Evolutionary conservation across 2,113 vertebrate genomes (phyloP).

Genomic region (Psammodynastes pulverulentus): DNA sequence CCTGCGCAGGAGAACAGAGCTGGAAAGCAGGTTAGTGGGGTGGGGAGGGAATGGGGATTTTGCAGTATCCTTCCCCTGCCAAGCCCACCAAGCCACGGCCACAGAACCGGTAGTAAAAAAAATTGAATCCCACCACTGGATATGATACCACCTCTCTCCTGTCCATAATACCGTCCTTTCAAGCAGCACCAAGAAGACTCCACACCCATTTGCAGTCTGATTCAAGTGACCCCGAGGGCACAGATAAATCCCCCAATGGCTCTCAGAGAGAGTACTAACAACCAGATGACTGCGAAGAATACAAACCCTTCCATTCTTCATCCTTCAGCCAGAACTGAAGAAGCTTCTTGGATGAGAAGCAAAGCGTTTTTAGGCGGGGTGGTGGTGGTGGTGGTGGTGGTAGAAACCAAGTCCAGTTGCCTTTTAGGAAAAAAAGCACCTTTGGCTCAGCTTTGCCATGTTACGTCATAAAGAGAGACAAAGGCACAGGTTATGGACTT

Average conservation of each 20-base stretch:
- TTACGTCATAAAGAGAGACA: constrained; percentile 32
- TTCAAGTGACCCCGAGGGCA: background rate
- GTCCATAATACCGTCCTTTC: background rate
- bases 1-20: too few relatives aligned
- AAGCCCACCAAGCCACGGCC: too few relatives aligned
- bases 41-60: too few relatives aligned
- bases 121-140: too few relatives aligned
- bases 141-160: background rate
- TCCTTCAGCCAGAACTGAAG: background rate
- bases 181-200: background rate
- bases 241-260: background rate
- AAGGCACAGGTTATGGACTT: constrained; percentile 21
- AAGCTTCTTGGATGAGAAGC: background rate
- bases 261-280: background rate
- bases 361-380: background rate
- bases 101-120: too few relatives aligned
- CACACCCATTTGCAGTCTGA: background rate
- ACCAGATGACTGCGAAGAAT: background rate
- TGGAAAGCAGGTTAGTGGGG: too few relatives aligned
- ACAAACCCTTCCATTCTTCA: background rate
- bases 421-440: constrained; percentile 37
- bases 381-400: too few relatives aligned
- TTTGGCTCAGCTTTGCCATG: constrained; percentile 24
- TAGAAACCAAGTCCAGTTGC: background rate
- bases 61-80: too few relatives aligned